phyloP scores from a whole-genome alignment of 2,113 vertebrate species.

The Platycercus adscitus region DNA sequence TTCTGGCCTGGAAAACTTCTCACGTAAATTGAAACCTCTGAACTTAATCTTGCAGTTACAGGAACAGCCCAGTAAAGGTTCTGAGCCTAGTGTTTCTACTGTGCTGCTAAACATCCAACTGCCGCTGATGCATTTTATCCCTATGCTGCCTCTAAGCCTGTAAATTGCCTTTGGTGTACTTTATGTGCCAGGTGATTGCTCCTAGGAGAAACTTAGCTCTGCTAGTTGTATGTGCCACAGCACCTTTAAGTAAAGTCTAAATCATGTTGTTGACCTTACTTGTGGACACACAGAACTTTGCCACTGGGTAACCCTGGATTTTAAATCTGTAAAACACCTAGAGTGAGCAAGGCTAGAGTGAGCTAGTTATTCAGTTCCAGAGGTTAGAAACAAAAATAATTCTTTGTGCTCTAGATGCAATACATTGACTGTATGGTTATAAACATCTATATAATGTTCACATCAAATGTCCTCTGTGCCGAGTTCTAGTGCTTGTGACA shows the following conservation, averaged over 20 bases:
- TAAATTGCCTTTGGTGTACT: neutral
- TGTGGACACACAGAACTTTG: neutral
- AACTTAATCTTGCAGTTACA: neutral
- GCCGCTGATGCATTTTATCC: neutral
- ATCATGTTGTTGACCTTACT: neutral
- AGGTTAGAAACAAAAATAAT: neutral
- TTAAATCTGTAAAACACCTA: neutral
- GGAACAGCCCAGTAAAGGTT: neutral
- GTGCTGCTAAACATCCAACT: neutral
- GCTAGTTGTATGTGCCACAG: neutral
- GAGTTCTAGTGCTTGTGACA: neutral
- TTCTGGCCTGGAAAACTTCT: neutral
- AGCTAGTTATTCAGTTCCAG: neutral
- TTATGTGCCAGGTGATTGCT: neutral
- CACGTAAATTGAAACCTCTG: neutral
- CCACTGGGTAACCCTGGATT: accelerated
- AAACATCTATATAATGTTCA: neutral
- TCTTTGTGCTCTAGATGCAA: neutral
- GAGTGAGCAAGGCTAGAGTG: neutral
- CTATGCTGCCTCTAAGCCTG: neutral
- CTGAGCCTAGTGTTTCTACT: neutral
- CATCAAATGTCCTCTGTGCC: neutral
- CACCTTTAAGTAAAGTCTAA: neutral
- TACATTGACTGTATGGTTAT: neutral
- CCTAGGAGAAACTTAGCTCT: neutral